Base-by-base conservation (phyloP, 92 coral and sea anemone species). In the Epizoanthus illoricatus region DNA sequence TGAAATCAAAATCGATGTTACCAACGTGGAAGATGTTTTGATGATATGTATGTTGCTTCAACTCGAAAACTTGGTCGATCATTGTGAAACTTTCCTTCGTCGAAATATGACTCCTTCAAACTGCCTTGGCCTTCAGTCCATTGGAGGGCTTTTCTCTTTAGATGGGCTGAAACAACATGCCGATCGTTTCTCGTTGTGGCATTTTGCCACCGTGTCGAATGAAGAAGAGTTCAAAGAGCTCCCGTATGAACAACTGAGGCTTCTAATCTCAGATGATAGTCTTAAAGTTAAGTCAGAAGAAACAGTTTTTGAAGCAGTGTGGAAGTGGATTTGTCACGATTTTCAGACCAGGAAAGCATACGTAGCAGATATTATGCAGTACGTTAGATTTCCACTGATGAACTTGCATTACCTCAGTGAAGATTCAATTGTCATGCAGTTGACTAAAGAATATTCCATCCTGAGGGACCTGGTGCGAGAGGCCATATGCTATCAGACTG, bases 61-160 rank as follows among this genome's bases (percentile, higher is more conserved):
- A 40, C 87, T 97, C 16, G 92, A 92, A 33, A 73, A 80, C 69
- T 87, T 97, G 5, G 91, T 97, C 5, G 99, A 97, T 60, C 97
- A 97, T 85, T 97, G 99, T 69, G 99, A 97, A 84, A 97, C 93
- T 28, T 91, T 97, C 71, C 89, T 97, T 36, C 98, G 99, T n/a
- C 90, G 99, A 67, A 97, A 97, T 81, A 91, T 97, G 87, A 91
- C 98, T 57, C 92, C 98, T 8, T 91, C 94, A 62, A 97, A 97
- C 72, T 97, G 99, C 41, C 83, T 97, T 24, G 99, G 99, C 1
- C 93, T 97, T 65, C 94, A 90, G 71, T 91, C 89, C 63, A 85
- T 97, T 45, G 99, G 98, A 15, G 93, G 91, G 61, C 85, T 87
- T 33, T 97, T 94, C 82, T 86, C 90, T 65, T 89, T 97, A 10